Base-by-base conservation (phyloP, 2,888 invertebrate genomes). In the Gastracanthus pulcherrimus region DNA sequence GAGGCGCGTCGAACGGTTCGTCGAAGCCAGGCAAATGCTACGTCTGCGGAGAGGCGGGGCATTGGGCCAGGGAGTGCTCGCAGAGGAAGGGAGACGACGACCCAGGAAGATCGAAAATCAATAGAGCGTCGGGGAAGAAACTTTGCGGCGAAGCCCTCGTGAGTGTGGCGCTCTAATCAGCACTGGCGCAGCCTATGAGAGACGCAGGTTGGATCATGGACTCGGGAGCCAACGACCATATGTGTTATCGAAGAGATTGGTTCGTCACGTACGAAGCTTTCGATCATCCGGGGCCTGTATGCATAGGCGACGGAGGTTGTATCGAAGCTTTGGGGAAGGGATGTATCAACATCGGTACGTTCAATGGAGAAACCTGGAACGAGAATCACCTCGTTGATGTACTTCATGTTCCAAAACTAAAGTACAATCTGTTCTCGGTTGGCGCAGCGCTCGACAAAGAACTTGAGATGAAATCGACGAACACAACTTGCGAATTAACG, bases 201-300 rank as follows among this genome's bases (percentile, higher is more conserved):
- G 64, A 36, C 48, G 74, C 70, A 9, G 4, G 5, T 1, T 76
- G 76, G 76, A 13, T 82, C 13, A 76, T 82, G 2, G 82, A 82
- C 36, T 72, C 70, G 1, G 76, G 76, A 41, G 76, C 79, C 3
- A 62, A 72, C 13, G 60, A 80, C 0, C 80, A 82, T 45, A 76
- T 85, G 82, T 83, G 81, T 3, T 23, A 74, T 64, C 67, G 76
- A 38, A 23, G 69, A 7, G 80, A 85, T 36, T 82, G 71, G 74
- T 84, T 83, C 38, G 6, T 1, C 36, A 16, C 1, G 0, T 82
- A 31, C 23, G 19, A 74, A 36, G 55, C 69, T 0, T 75, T 74
- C 55, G 41, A 78, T 0, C 29, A 4, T 13, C 31, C 34, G 3
- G n/a, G 23, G 16, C 72, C 48, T 0, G 36, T 81, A 1, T n/a